Conservation (phyloP, 1,140 invertebrate genomes). For the Potamilus streckersoni region DNA sequence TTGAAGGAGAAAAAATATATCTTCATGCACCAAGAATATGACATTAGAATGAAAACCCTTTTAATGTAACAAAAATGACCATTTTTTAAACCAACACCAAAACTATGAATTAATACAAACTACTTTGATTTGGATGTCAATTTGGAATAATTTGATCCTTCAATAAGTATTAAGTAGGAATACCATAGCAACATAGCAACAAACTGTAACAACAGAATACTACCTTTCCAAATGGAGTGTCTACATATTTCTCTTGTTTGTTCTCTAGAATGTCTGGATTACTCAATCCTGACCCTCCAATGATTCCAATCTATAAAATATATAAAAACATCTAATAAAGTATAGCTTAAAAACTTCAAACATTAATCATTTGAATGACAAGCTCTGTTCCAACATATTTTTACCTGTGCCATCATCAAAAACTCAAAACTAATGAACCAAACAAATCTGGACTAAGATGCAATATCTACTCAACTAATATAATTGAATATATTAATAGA, state of each 20-base stretch:
- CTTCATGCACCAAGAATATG: slow-evolving; percentile 8
- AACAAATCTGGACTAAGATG: too few species aligned
- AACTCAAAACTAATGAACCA: too few species aligned
- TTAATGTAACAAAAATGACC: background rate
- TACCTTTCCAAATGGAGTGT: slow-evolving; percentile 84
- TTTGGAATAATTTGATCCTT: background rate
- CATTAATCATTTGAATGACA: too few species aligned
- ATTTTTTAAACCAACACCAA: background rate
- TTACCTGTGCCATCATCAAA: too few species aligned
- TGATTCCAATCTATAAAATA: slow-evolving; percentile 86
- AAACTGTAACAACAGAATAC: background rate
- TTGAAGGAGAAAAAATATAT: background rate
- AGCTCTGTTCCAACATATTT: too few species aligned
- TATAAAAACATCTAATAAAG: background rate
- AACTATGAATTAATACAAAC: background rate
- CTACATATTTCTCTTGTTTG: slow-evolving; percentile 74
- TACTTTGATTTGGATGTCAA: background rate
- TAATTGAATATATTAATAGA: too few species aligned
- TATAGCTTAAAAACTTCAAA: too few species aligned
- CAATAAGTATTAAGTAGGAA: too few species aligned
- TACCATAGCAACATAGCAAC: too few species aligned
- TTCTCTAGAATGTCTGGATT: slow-evolving; percentile 85
- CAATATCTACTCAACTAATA: too few species aligned
- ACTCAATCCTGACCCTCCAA: slow-evolving; percentile 93
- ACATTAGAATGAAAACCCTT: background rate